Conservation (phyloP, 2,797 vertebrate species). For the Etheostoma perlongum region DNA sequence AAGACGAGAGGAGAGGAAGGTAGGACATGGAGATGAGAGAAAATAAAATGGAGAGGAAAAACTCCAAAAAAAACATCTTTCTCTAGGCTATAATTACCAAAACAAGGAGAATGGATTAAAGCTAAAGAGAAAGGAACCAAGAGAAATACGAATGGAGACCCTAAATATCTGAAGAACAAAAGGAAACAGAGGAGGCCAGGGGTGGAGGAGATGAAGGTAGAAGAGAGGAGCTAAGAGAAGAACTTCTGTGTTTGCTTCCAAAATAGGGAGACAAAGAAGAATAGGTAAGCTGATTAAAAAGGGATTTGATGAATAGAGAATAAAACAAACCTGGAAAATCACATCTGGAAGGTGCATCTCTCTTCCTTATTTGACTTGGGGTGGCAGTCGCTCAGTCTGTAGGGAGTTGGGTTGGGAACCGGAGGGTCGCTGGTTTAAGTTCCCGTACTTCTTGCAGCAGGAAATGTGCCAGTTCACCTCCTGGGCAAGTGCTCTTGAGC, state of each 20-base stretch:
- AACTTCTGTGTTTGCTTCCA: too few species aligned
- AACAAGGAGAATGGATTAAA: background rate
- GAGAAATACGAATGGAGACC: background rate
- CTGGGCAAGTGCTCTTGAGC: too few species aligned
- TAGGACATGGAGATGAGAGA: background rate
- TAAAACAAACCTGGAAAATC: background rate
- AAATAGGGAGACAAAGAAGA: background rate
- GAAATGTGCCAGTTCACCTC: too few species aligned
- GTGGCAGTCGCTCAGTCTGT: too few species aligned
- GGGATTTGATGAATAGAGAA: background rate
- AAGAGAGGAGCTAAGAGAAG: too few species aligned
- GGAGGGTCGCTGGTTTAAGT: too few species aligned
- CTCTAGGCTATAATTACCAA: background rate
- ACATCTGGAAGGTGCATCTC: background rate
- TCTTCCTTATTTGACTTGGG: too few species aligned
- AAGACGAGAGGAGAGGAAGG: background rate
- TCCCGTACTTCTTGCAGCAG: too few species aligned
- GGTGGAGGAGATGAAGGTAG: background rate
- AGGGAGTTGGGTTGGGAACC: too few species aligned
- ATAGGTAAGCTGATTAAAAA: too few species aligned
- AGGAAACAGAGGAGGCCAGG: background rate
- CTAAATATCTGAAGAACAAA: background rate
- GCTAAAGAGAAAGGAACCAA: background rate
- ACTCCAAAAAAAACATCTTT: background rate
- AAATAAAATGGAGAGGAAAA: background rate